A percentile compares a stretch with the other conserved stretches of the same genome.
phyloP scores from a whole-genome alignment of 2,888 invertebrate genomes.

The Rambutsinella grinnellia region DNA sequence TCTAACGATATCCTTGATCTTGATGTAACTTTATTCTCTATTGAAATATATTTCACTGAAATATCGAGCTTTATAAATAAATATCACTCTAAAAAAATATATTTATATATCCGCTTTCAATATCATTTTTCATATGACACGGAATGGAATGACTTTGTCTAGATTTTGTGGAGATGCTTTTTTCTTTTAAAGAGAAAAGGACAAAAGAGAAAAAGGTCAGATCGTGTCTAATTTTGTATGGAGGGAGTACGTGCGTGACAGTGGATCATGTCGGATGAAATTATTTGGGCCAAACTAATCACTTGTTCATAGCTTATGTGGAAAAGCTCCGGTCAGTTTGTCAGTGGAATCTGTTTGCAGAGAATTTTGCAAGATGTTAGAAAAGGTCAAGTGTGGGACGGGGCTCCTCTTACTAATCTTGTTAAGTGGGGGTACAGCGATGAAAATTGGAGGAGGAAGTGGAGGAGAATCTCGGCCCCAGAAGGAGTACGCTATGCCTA shows the following conservation, averaged over 20 bases:
- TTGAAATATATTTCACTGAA: too few species aligned
- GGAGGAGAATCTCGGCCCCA: too few species aligned
- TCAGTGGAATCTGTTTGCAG: neutral
- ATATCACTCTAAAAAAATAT: too few species aligned
- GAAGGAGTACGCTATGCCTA: too few species aligned
- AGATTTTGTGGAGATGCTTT: neutral
- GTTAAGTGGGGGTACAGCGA: neutral
- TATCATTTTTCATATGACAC: neutral
- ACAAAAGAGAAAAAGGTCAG: neutral
- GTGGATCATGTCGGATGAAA: neutral
- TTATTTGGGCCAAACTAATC: too few species aligned
- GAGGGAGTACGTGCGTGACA: constrained; percentile 16
- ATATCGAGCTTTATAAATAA: too few species aligned
- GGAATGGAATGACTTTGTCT: neutral
- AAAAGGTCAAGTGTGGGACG: neutral
- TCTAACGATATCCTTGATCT: too few species aligned
- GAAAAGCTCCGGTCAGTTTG: neutral
- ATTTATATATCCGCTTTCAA: too few species aligned
- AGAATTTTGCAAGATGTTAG: neutral
- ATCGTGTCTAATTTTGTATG: neutral
- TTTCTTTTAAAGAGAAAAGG: too few species aligned
- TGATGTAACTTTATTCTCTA: too few species aligned
- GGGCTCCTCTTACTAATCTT: neutral
- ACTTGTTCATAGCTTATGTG: neutral
- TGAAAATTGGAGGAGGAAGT: neutral